Percentiles rank a stretch among this genome's conserved stretches.
phyloP scores from a whole-genome alignment of 2,797 vertebrate species.

The Pantherophis vulpinus region DNA sequence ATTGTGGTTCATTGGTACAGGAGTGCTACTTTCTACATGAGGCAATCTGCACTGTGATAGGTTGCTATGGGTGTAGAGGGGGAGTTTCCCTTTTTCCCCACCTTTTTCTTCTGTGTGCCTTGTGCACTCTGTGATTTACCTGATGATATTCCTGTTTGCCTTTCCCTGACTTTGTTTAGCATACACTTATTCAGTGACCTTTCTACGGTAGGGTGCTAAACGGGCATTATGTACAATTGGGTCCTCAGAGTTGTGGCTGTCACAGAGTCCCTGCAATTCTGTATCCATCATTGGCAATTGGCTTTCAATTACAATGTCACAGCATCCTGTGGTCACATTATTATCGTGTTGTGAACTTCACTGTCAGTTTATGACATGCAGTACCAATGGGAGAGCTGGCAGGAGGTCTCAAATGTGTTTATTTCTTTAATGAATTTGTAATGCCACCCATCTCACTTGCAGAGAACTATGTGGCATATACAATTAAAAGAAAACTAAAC shows the following conservation, averaged over 20 bases:
- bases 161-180: not conserved
- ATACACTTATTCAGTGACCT: not conserved
- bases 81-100: not conserved
- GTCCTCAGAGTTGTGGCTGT: not conserved
- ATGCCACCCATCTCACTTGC: not conserved
- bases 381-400: not conserved
- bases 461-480: not conserved
- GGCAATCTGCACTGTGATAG: not conserved
- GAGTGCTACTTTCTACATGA: not conserved
- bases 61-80: not conserved
- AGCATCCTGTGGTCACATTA: not conserved
- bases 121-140: not conserved
- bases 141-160: not conserved
- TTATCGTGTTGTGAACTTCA: not conserved
- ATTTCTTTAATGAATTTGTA: not conserved
- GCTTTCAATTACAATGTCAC: not conserved
- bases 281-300: not conserved
- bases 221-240: not conserved
- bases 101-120: not conserved
- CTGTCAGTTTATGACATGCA: not conserved
- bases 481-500: not conserved
- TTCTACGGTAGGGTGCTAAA: not conserved
- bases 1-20: not conserved
- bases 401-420: not conserved
- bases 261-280: not conserved